These are phyloP conservation scores for Epiblema foenella DNA, from an alignment of 2,888 invertebrate species.

Conservation along the genomic window DNA sequence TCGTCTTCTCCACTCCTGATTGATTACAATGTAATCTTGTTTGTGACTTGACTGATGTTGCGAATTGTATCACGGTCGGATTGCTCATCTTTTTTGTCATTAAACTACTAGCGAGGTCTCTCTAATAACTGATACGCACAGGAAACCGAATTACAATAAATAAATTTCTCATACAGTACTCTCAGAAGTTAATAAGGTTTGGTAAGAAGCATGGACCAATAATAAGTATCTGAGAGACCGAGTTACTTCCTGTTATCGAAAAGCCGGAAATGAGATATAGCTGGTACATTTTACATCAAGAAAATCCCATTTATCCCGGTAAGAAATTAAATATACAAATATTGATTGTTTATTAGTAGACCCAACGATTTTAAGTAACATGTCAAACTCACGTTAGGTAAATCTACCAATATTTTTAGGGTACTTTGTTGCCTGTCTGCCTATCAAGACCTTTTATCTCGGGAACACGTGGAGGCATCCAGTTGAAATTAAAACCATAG, in stretches of 20 bases:
- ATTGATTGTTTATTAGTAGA: too few relatives aligned
- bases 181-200: background rate
- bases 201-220: background rate
- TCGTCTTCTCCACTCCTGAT: constrained; percentile 67
- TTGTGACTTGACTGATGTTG: constrained; percentile 78
- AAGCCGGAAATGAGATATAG: background rate
- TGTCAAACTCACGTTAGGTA: too few relatives aligned
- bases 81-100: constrained; percentile 60
- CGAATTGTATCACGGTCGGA: constrained; percentile 64
- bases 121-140: background rate
- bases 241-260: background rate
- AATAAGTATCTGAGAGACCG: background rate
- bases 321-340: too few relatives aligned
- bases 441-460: too few relatives aligned
- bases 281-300: too few relatives aligned
- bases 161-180: background rate
- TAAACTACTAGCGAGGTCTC: background rate
- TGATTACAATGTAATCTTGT: constrained; percentile 82
- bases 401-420: too few relatives aligned
- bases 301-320: too few relatives aligned
- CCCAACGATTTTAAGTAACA: too few relatives aligned
- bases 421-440: too few relatives aligned
- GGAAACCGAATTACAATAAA: constrained; percentile 6
- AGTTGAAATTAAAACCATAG: too few relatives aligned
- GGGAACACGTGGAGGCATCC: too few relatives aligned